phyloP scores from a whole-genome alignment of 35 echinoderm and acorn worm species.

The Chiridota heheva region DNA sequence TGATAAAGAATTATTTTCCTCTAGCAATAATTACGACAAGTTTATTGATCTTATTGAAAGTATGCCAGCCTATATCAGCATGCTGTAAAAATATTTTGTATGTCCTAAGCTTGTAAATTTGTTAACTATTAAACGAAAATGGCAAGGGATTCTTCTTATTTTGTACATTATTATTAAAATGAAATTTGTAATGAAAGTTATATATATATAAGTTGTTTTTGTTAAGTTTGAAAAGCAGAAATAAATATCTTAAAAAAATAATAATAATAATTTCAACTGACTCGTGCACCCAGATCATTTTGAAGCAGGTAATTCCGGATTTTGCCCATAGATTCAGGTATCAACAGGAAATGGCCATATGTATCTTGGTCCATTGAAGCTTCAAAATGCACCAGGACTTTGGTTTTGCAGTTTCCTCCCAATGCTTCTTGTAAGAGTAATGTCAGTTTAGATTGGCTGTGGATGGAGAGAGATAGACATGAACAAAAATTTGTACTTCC shows the following conservation, averaged over 20 bases:
- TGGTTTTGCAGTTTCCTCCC: conserved; percentile 88
- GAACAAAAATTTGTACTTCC: too few species aligned
- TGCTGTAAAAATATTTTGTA: too few species aligned
- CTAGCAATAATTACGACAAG: too few species aligned
- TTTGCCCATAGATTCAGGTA: conserved; percentile 35
- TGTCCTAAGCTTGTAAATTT: too few species aligned
- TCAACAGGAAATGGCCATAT: conserved; percentile 39
- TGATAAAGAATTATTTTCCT: too few species aligned
- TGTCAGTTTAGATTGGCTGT: conserved; percentile 75
- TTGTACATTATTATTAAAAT: too few species aligned
- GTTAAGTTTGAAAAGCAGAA: background rate
- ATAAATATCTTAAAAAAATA: too few species aligned
- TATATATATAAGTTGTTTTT: background rate
- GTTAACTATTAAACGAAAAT: too few species aligned
- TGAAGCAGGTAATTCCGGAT: conserved; percentile 72
- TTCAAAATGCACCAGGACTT: conserved; percentile 80
- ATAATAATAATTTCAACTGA: conserved; percentile 35
- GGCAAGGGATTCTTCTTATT: too few species aligned
- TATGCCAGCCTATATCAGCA: too few species aligned
- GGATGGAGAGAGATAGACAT: background rate
- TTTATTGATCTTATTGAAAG: too few species aligned
- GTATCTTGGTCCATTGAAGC: conserved; percentile 26
- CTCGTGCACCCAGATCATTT: conserved; percentile 72
- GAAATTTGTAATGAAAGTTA: too few species aligned
- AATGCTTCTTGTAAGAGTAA: conserved; percentile 61